These are phyloP conservation scores for Megamerina dolium DNA, from an alignment of 2,888 invertebrate species.

Conservation along the genomic window DNA sequence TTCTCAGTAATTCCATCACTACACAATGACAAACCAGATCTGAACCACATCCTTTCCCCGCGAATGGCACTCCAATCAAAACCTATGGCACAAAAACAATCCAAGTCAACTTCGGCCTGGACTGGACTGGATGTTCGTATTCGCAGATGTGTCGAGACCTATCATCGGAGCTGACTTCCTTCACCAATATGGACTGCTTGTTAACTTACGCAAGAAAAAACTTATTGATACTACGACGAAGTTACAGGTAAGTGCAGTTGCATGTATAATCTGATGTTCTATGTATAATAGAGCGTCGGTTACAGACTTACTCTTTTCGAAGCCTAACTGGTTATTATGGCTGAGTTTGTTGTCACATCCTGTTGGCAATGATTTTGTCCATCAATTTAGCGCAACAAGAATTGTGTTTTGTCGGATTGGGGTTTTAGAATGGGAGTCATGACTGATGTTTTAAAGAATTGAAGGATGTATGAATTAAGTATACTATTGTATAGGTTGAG, in stretches of 20 bases:
- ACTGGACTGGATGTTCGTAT: not conserved
- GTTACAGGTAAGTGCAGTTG: no score
- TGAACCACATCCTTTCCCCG: not conserved
- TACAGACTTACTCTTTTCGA: conserved; percentile 9
- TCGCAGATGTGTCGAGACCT: not conserved
- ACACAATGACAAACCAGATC: no score
- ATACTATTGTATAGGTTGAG: conserved; percentile 3
- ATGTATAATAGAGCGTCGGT: conserved; percentile 7
- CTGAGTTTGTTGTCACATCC: conserved; percentile 8
- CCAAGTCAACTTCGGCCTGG: conserved; percentile 1
- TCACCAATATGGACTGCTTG: no score
- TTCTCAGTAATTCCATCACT: not conserved
- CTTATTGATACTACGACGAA: no score
- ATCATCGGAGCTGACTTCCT: no score
- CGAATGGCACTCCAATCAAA: no score
- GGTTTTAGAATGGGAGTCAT: conserved; percentile 8
- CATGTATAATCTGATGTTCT: conserved; percentile 1
- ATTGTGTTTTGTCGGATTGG: conserved; percentile 7
- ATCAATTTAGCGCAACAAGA: not conserved
- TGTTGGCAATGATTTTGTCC: conserved; percentile 6
- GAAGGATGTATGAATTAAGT: conserved; percentile 2
- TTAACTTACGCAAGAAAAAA: no score
- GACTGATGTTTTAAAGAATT: conserved; percentile 3
- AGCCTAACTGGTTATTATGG: conserved; percentile 6
- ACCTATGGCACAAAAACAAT: no score